Evolutionary conservation across 2,888 invertebrate species (phyloP).

Genomic region (Andrena praecox): DNA sequence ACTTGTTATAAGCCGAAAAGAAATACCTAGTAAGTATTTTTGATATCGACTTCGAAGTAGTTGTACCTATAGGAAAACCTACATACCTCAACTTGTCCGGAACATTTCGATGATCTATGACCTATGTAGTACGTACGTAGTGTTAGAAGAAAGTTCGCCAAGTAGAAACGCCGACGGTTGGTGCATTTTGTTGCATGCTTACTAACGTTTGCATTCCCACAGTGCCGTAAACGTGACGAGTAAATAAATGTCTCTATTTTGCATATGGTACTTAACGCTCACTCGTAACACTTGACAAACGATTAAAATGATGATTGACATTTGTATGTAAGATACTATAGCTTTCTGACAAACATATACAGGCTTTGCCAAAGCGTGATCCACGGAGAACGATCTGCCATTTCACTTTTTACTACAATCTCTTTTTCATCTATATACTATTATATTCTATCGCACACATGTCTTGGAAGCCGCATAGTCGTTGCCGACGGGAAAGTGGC

Average conservation of each 20-base stretch:
- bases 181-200: constrained; percentile 61
- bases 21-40: too few relatives aligned
- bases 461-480: background rate
- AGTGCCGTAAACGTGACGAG: constrained; percentile 54
- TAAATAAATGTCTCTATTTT: constrained; percentile 47
- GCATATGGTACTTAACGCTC: constrained; percentile 57
- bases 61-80: too few relatives aligned
- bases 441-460: constrained; percentile 28
- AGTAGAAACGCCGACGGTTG: constrained; percentile 33
- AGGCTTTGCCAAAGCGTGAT: constrained; percentile 76
- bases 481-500: background rate
- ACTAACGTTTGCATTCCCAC: constrained; percentile 64
- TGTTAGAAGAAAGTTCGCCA: background rate
- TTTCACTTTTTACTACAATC: constrained; percentile 25
- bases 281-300: constrained; percentile 54
- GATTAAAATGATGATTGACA: constrained; percentile 22
- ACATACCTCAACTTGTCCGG: background rate
- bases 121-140: background rate
- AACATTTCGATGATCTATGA: background rate
- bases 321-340: constrained; percentile 40
- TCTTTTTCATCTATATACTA: constrained; percentile 9
- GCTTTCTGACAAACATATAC: constrained; percentile 81
- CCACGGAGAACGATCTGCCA: constrained; percentile 30
- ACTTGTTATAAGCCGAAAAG: too few relatives aligned
- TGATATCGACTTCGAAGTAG: too few relatives aligned